Evolutionary conservation across 2,797 vertebrate genomes (phyloP).

Genomic region (Eulemur rubriventer): DNA sequence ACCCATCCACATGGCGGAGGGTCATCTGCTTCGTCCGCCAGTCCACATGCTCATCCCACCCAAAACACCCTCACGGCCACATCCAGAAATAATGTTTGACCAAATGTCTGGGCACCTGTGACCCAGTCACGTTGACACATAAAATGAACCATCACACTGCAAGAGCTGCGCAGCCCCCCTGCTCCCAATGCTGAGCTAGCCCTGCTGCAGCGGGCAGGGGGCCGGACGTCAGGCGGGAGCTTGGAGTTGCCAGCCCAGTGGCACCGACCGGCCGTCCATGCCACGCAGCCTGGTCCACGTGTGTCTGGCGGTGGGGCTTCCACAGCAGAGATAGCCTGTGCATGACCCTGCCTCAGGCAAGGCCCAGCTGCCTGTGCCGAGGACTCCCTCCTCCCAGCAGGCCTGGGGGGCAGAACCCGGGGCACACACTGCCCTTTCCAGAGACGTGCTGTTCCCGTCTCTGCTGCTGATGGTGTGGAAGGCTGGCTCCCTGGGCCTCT

Average conservation of each 20-base stretch:
- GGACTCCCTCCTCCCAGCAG: not conserved
- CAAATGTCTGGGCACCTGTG: not conserved
- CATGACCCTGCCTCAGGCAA: not conserved
- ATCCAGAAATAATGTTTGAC: not conserved
- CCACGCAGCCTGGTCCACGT: not conserved
- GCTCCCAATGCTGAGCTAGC: not conserved
- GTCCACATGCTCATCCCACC: not conserved
- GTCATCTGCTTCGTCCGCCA: not conserved
- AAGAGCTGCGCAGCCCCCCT: fast-evolving
- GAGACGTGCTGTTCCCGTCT: not conserved
- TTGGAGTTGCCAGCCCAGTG: too few relatives aligned
- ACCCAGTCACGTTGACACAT: not conserved
- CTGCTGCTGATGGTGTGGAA: not conserved
- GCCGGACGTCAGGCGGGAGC: not conserved
- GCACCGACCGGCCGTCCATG: too few relatives aligned
- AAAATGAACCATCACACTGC: not conserved
- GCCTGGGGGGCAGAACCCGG: too few relatives aligned
- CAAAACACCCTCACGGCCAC: not conserved
- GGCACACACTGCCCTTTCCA: not conserved
- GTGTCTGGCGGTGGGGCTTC: not conserved
- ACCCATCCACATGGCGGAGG: not conserved
- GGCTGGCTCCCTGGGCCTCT: not conserved
- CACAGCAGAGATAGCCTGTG: not conserved
- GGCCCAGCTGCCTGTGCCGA: fast-evolving
- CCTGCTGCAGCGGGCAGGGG: not conserved